These are phyloP conservation scores for Sminthurinus aureus DNA, from an alignment of 2,888 invertebrate genomes.

Conservation along the genomic window DNA sequence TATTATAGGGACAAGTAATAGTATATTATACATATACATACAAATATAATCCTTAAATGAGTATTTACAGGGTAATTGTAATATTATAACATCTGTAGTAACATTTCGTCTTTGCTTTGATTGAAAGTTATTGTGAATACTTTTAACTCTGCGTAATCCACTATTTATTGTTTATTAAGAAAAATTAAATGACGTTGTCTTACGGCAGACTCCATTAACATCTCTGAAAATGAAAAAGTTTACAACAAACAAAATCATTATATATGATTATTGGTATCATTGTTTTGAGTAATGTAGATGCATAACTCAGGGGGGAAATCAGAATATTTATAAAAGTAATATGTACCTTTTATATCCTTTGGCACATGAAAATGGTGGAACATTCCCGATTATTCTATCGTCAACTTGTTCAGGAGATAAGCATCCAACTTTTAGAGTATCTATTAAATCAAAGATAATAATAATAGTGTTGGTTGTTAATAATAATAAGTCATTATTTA, in stretches of 20 bases:
- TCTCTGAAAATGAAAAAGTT: slow-evolving; percentile 43
- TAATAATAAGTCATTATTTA: too few species aligned
- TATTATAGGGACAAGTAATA: too few species aligned
- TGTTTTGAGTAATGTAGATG: too few species aligned
- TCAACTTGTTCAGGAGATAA: not conserved
- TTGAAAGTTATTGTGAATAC: not conserved
- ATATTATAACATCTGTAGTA: not conserved
- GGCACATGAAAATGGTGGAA: slow-evolving; percentile 51
- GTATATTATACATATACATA: not conserved
- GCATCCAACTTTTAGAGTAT: not conserved
- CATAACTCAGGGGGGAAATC: not conserved
- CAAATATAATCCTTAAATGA: not conserved
- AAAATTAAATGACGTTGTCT: slow-evolving; percentile 38
- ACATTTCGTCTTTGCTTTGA: not conserved
- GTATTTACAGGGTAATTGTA: not conserved
- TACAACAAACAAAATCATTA: not conserved
- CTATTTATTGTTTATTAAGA: not conserved
- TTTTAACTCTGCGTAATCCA: too few species aligned
- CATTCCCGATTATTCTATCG: slow-evolving; percentile 48
- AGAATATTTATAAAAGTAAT: not conserved
- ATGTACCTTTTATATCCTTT: slow-evolving; percentile 53
- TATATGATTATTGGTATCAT: not conserved
- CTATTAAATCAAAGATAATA: too few species aligned
- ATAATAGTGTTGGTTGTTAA: too few species aligned
- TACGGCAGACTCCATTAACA: slow-evolving; percentile 50